Evolutionary conservation across 1,140 invertebrate species (phyloP).

Genomic region (Ips nitidus): DNA sequence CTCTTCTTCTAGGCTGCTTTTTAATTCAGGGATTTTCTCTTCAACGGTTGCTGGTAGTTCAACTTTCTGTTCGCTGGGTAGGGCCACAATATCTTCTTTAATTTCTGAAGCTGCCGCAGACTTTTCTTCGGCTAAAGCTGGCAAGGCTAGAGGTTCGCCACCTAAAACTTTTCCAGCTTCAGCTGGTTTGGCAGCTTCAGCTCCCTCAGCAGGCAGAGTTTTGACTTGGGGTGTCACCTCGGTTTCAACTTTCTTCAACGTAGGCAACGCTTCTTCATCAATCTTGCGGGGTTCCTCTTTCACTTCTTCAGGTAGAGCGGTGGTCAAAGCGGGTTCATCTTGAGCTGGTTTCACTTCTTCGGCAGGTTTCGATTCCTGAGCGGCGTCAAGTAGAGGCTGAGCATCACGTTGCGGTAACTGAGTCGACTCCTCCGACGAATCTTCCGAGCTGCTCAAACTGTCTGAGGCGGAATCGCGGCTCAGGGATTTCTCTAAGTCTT

Average conservation of each 20-base stretch:
- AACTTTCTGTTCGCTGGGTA: slow-evolving; percentile 45
- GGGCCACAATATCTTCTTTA: slow-evolving; percentile 37
- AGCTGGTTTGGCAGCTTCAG: slow-evolving; percentile 12
- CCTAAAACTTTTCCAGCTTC: slow-evolving; percentile 31
- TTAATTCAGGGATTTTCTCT: slow-evolving; percentile 44
- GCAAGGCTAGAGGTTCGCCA: slow-evolving; percentile 44
- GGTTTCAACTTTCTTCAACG: slow-evolving; percentile 25
- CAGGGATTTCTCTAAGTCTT: slow-evolving; percentile 24
- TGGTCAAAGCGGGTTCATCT: background rate
- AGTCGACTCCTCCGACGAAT: slow-evolving; percentile 33
- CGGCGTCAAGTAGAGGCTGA: slow-evolving; percentile 14
- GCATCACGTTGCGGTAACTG: background rate
- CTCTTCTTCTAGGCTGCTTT: slow-evolving; percentile 18
- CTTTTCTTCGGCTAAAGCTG: slow-evolving; percentile 35
- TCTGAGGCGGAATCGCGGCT: slow-evolving; percentile 29
- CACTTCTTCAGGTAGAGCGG: background rate
- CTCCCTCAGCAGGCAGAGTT: slow-evolving; percentile 1
- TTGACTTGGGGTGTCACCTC: slow-evolving; percentile 28
- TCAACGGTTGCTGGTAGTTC: slow-evolving; percentile 40
- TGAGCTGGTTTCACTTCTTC: slow-evolving; percentile 1
- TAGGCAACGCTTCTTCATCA: slow-evolving; percentile 29
- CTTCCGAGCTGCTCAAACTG: slow-evolving; percentile 34
- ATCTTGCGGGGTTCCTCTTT: slow-evolving; percentile 30
- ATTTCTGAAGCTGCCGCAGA: slow-evolving; percentile 40
- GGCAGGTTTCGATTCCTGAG: slow-evolving; percentile 1